Conservation (phyloP, 1,140 invertebrate species). For the Limonius californicus region DNA sequence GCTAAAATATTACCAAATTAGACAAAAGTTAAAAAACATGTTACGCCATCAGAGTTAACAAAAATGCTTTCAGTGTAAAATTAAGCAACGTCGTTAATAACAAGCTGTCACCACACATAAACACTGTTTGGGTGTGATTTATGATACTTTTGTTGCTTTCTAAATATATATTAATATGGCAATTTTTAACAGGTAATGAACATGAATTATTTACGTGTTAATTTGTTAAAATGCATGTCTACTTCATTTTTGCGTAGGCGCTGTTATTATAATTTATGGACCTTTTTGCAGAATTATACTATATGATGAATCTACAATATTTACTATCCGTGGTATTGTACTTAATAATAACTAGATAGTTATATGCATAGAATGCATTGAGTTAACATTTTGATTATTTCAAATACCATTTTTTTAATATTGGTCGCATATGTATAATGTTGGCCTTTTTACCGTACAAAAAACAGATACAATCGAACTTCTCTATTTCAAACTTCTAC, state of each 20-base stretch:
- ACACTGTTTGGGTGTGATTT: not conserved
- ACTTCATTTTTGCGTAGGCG: not conserved
- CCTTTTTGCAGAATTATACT: no score
- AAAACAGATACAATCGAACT: no score
- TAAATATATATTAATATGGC: conserved; percentile 2
- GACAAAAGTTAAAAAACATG: not conserved
- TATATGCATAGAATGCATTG: no score
- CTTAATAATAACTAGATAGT: no score
- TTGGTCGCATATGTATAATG: no score
- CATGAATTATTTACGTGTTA: not conserved
- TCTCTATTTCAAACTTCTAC: no score
- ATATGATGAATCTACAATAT: no score
- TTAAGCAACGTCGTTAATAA: conserved; percentile 1
- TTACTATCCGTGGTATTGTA: no score
- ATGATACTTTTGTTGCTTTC: not conserved
- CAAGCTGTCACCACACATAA: not conserved
- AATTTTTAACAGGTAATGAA: not conserved
- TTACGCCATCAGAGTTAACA: not conserved
- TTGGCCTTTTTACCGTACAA: no score
- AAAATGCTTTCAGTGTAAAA: conserved; percentile 1
- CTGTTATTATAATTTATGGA: not conserved
- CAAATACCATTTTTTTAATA: no score
- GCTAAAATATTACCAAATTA: not conserved
- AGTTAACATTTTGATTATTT: no score
- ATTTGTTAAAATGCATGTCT: not conserved